Evolutionary conservation across 2,113 vertebrate genomes (phyloP).

Genomic region (Pimephales promelas): DNA sequence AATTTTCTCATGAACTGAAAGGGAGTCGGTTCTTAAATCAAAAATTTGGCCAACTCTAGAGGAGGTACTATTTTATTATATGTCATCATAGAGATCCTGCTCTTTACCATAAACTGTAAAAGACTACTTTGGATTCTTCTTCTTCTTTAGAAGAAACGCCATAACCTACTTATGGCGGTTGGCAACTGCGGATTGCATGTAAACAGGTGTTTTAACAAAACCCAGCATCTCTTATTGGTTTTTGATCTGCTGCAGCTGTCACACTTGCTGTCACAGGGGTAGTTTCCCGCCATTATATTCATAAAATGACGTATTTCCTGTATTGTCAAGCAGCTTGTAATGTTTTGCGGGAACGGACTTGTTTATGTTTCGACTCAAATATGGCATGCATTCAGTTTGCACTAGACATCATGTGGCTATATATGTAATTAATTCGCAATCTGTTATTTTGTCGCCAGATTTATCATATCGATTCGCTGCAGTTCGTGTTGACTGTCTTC

Average conservation of each 20-base stretch:
- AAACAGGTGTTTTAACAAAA: not conserved
- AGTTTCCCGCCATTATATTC: constrained; percentile 53
- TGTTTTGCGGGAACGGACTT: constrained; percentile 22
- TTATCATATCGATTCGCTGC: not conserved
- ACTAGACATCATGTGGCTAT: not conserved
- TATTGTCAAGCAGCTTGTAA: not conserved
- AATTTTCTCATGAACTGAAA: not conserved
- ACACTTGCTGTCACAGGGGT: not conserved
- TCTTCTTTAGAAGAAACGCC: too few species aligned
- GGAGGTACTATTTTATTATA: not conserved
- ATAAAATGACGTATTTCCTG: constrained; percentile 65
- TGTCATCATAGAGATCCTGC: not conserved
- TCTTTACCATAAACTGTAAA: not conserved
- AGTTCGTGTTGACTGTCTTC: not conserved
- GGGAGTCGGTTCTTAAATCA: not conserved
- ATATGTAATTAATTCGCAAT: not conserved
- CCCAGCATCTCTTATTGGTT: not conserved
- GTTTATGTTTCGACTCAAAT: not conserved
- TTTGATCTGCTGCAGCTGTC: not conserved
- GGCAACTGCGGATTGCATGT: not conserved
- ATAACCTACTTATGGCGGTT: too few species aligned
- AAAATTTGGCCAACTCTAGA: not conserved
- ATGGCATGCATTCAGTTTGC: not conserved
- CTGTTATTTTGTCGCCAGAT: not conserved
- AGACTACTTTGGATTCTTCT: too few species aligned